Evolutionary conservation across 2,797 vertebrate species (phyloP), one percentile per base, ranked within the genome.

Genomic region (Smutsia gigantea): DNA sequence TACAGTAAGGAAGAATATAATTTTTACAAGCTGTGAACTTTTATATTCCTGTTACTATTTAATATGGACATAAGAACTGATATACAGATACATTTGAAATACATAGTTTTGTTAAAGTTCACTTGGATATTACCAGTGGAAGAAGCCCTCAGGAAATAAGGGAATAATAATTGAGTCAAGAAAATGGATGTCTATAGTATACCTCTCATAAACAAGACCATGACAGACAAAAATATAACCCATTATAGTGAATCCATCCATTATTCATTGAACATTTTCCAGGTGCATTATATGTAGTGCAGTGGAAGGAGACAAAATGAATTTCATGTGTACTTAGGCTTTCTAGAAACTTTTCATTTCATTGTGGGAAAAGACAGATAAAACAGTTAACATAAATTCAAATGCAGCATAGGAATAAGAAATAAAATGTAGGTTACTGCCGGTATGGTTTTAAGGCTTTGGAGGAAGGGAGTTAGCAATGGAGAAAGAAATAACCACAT

Each of bases 71-170:
- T 92, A 90, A 95, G 95, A 95, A 88, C 18, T 29, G 68, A 95
- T 68, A 79, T 69, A 78, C 27, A 94, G 31, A 55, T 72, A 78
- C 53, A 23, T 90, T 87, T 97, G 79, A 90, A 96, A 95, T 96
- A 95, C 34, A 85, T 57, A 63, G 69, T 89, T 96, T 92, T 91
- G 18, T 93, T 96, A 94, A 97, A 95, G 74, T 96, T 96, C 79
- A 81, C 39, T 51, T 93, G 66, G 39, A 63, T 77, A 93, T 85
- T 66, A 81, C 14, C 59, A 83, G 57, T 81, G 59, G 87, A 94
- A 92, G 64, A 93, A 75, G 7, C 31, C 64, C 64, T 95, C 42
- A n/a, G 84, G 46, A 96, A 95, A 85, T 49, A 63, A 34, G 21
- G 37, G 13, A 18, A 69, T 57, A 71, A 69, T 79, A 83, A 97